Percentiles rank a stretch among this genome's conserved stretches.
These are phyloP conservation scores for Callopanchax toddi DNA, from an alignment of 2,113 vertebrate species.

Conservation along the genomic window DNA sequence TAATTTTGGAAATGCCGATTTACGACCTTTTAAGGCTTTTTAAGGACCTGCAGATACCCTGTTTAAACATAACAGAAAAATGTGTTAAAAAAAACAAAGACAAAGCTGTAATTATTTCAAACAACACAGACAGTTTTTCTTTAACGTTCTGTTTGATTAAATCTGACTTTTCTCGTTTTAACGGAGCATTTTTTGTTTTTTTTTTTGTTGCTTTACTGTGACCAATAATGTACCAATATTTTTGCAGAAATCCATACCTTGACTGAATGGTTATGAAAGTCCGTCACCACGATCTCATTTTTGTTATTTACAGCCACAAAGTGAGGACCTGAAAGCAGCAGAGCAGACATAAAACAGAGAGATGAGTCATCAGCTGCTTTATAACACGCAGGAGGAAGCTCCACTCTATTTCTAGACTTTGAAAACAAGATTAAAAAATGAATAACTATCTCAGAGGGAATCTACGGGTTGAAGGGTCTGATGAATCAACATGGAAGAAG, in stretches of 20 bases:
- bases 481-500: conserved; percentile 35
- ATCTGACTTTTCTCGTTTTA: background rate
- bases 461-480: conserved; percentile 28
- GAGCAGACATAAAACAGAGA: conserved; percentile 18
- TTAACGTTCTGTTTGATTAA: too few relatives aligned
- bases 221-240: background rate
- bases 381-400: conserved; percentile 35
- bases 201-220: background rate
- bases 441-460: conserved; percentile 40
- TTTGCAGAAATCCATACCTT: conserved; percentile 83
- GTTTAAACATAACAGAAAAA: too few relatives aligned
- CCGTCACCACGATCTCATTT: conserved; percentile 96
- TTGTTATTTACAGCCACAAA: conserved; percentile 98
- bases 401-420: conserved; percentile 49
- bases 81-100: too few relatives aligned
- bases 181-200: background rate
- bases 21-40: too few relatives aligned
- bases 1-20: too few relatives aligned
- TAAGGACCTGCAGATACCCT: too few relatives aligned
- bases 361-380: conserved; percentile 41
- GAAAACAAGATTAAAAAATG: conserved; percentile 31
- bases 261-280: conserved; percentile 98
- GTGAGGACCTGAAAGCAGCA: conserved; percentile 86
- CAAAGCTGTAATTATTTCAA: background rate
- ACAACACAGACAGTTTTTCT: conserved; percentile 1